Evolutionary conservation across 2,113 vertebrate genomes (phyloP), one percentile per base, ranked within the genome.

Genomic region (Pimephales promelas): DNA sequence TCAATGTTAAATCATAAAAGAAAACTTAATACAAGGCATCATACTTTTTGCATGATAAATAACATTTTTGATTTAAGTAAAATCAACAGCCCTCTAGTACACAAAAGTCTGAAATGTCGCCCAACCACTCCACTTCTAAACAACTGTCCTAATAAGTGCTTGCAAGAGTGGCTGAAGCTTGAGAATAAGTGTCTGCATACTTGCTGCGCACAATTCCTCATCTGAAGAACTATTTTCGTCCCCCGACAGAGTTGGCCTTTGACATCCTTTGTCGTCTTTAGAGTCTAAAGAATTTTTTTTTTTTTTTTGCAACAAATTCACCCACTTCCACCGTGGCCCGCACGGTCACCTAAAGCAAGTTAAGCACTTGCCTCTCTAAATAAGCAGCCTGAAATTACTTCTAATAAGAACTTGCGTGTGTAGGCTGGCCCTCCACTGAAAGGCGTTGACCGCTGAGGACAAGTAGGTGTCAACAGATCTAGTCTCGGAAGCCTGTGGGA

Each of bases 381-480:
- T 90, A 89, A 88, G 88, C 87, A 77, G 83, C 75, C 83, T 88
- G 89, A 88, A 92, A 93, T 89, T 90, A 88, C 84, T 87, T 88
- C 89, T 90, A 89, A 90, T 87, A 83, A 92, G 90, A 92, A 87
- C 85, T 83, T 88, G 89, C 89, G 88, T 90, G 90, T 76, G 87
- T 85, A 85, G 84, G 59, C 88, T 36, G 85, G 88, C 59, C 72
- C 82, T 85, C 83, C 83, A 84, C 71, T 91, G 88, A 93, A 92
- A 93, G 88, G 90, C 94, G 92, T 90, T 92, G 90, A 92, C 92
- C 90, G 79, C 86, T 82, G 87, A 93, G 91, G 92, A 93, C 92
- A 94, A 94, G 93, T 92, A 93, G 92, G 90, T 94, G 92, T 95
- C 93, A 94, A 92, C 90, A 90, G 92, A 93, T 91, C 87, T 88